Evolutionary conservation across 2,888 invertebrate species (phyloP), one percentile per base, ranked within the genome.

Genomic region (Diaphora mendica): DNA sequence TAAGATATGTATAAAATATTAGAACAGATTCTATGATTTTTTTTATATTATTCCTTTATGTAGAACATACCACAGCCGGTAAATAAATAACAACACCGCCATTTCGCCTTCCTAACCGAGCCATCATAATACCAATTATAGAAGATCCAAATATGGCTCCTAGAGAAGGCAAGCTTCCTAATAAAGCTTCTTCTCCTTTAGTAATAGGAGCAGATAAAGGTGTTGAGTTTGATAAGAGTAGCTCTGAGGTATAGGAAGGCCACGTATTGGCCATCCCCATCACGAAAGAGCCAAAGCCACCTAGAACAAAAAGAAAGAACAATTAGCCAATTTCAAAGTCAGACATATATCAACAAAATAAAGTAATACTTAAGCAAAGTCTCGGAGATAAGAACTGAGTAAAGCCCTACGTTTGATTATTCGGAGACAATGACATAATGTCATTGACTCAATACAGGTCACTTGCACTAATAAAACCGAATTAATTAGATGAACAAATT

Each of bases 61-160:
- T 35, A 7, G 7, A 11, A 87, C 92, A 89, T 77, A 95, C 95
- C 83, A 91, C 84, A 79, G 94, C 93, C 0, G 97, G 97, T 3
- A 97, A 72, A 0, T 95, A 91, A 0, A 96, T 88, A 15, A 87
- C 0, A 2, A 92, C 65, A 2, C 88, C 82, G 33, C 86, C 85
- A 13, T 86, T 80, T 72, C 90, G 91, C 51, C 93, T 81, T 0
- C 93, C 93, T 3, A 92, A 70, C 4, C 79, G 80, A 30, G 92
- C 92, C 55, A 93, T 70, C 8, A 90, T 66, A 5, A 78, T 80
- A 0, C 91, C 90, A 11, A 84, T 82, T 0, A 89, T 74, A 0
- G 91, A 91, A 0, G 90, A 90, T 13, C 87, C 82, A 3, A 92
- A 59, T 4, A 93, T 65, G 0, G 88, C 89, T 68, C 93, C 91